These are phyloP conservation scores for Numenius arquata DNA, from an alignment of 2,113 vertebrate genomes.

Conservation along the genomic window DNA sequence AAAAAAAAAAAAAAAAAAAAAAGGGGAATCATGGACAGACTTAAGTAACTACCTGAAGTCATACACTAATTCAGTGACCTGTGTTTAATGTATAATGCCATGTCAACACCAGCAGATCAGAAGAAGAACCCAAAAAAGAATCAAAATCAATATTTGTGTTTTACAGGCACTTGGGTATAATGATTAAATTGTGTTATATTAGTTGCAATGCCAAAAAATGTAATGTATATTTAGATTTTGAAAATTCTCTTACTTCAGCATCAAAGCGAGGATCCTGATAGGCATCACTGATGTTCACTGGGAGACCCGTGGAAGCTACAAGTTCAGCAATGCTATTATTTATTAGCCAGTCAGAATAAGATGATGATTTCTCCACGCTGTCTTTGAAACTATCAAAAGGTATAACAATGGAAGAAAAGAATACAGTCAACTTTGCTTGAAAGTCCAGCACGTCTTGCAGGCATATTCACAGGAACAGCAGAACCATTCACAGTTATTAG, in stretches of 20 bases:
- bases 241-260: constrained; percentile 83
- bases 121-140: neutral
- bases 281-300: constrained; percentile 96
- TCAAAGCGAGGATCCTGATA: constrained; percentile 98
- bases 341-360: constrained; percentile 96
- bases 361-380: constrained; percentile 89
- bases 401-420: constrained; percentile 25
- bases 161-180: neutral
- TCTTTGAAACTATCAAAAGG: constrained; percentile 87
- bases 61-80: neutral
- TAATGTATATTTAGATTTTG: neutral
- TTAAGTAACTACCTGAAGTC: neutral
- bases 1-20: neutral
- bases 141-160: neutral
- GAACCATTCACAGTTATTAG: neutral
- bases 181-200: neutral
- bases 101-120: neutral
- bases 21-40: neutral
- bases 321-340: constrained; percentile 98
- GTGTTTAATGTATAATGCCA: neutral
- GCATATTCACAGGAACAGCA: neutral
- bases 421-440: neutral
- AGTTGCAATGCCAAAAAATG: neutral
- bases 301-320: constrained; percentile 95
- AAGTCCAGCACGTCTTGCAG: neutral